Percentiles rank a stretch among this genome's conserved stretches.
Conservation (phyloP, 2,797 vertebrate species). For the Setipinna tenuifilis region DNA sequence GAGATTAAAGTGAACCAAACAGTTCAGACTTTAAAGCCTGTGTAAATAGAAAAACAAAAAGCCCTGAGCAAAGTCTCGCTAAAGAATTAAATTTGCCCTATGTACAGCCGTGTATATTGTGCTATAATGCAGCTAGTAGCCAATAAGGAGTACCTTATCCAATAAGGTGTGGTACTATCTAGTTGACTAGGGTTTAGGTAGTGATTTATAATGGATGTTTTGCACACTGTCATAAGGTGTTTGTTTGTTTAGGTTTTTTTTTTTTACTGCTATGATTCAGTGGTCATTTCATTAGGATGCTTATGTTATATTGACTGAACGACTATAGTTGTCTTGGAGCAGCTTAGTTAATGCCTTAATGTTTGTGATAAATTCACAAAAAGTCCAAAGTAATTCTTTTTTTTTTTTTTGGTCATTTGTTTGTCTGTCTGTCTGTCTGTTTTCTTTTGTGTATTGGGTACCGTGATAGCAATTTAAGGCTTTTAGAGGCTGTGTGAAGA, state of each 20-base stretch:
- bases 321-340: constrained; percentile 2
- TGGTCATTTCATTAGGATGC: constrained; percentile 26
- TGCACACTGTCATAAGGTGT: constrained; percentile 19
- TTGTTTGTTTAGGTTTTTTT: background rate
- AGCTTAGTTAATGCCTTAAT: constrained; percentile 22
- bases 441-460: background rate
- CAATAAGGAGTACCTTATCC: constrained; percentile 12
- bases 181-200: constrained; percentile 10
- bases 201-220: constrained; percentile 24
- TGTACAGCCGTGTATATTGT: constrained; percentile 19
- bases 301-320: constrained; percentile 4
- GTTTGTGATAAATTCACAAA: constrained; percentile 24
- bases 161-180: constrained; percentile 2
- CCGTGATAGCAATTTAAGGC: background rate
- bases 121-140: constrained; percentile 15
- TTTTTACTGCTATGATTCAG: background rate
- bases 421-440: background rate
- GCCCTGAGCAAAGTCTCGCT: background rate
- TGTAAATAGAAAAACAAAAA: background rate
- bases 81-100: background rate
- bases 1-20: background rate
- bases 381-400: constrained; percentile 15
- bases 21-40: background rate
- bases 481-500: background rate
- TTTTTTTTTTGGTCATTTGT: background rate